phyloP scores from a whole-genome alignment of 2,797 vertebrate species.

The Sciaenops ocellatus region DNA sequence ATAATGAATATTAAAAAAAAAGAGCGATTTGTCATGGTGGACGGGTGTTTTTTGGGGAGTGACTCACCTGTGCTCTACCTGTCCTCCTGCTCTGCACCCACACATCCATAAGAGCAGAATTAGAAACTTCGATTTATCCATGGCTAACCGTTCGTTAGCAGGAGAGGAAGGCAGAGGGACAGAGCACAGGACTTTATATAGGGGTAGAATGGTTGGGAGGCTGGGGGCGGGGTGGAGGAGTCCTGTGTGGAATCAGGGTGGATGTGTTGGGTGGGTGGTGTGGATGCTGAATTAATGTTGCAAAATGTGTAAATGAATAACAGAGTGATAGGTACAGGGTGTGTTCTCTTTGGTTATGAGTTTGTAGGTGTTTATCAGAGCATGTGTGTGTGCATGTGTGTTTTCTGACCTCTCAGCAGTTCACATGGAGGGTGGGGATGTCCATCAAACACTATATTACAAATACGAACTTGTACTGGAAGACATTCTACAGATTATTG shows the following conservation, averaged over 20 bases:
- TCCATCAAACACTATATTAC: constrained; percentile 37
- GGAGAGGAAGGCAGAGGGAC: constrained; percentile 31
- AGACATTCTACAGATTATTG: constrained; percentile 26
- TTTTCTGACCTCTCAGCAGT: constrained; percentile 49
- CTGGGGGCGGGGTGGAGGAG: not conserved
- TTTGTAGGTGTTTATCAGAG: constrained; percentile 1
- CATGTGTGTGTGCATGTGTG: not conserved
- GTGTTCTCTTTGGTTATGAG: constrained; percentile 51
- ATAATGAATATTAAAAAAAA: not conserved
- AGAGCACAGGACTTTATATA: constrained; percentile 66
- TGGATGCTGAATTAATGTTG: constrained; percentile 43
- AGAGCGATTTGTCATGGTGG: not conserved
- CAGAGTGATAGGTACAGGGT: constrained; percentile 71
- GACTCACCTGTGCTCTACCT: constrained; percentile 57
- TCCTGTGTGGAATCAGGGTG: not conserved
- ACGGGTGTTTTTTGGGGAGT: not conserved
- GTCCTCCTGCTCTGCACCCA: constrained; percentile 25
- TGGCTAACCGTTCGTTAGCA: constrained; percentile 71
- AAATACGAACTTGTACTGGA: constrained; percentile 27
- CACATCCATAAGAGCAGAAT: constrained; percentile 79
- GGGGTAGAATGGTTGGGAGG: not conserved
- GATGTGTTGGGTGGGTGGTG: constrained; percentile 13
- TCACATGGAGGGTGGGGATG: constrained; percentile 61
- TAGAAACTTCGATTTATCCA: constrained; percentile 72
- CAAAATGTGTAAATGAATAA: constrained; percentile 83